Base-by-base conservation (phyloP, 2,797 vertebrate genomes). In the Channallabes apus region DNA sequence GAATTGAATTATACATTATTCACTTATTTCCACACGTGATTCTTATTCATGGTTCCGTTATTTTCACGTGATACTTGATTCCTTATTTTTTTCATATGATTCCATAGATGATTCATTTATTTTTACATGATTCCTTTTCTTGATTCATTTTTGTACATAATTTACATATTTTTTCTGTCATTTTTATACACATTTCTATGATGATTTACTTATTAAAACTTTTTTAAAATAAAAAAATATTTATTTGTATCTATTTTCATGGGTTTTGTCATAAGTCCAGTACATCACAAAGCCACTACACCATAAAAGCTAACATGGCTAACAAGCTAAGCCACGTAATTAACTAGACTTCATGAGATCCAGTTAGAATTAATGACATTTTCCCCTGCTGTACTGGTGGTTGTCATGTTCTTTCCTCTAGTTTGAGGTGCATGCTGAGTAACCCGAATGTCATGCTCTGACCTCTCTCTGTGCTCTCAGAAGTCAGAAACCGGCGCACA, bases 341-440 rank as follows among this genome's bases (percentile, higher is more conserved):
- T 20, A 29, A 2, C 18, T 35, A 29, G 17, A 24, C 29, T 20
- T 61, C 14, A 6, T 27, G 68, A 24, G 62, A 41, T n/a, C 22
- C 24, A 7, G 7, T 73, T 54, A 11, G n/a, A 73, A 82, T 41
- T 18, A 73, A 18, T 27, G 8, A 1, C 11, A 3, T 41, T 64
- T 51, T 20, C 17, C 14, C 3, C 18, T 32, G 17, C 22, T 38
- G 54, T 35, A 17, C 73, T 84, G 35, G n/a, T 24, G 35, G 38
- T 14, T n/a, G 69, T 51, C 27, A 24, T 35, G n/a, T 71, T 18
- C 4, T 67, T 69, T 29, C 41, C 46, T 32, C 27, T 29, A 38
- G 80, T 29, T 18, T 46, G 58, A 78, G 82, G 41, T 81, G 85
- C 85, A 85, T 88, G 85, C 86, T 86, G 76, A 58, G 76, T 84